Evolutionary conservation across 2,888 invertebrate genomes (phyloP), one percentile per base, ranked within the genome.

Genomic region (Euzophera pinguis): DNA sequence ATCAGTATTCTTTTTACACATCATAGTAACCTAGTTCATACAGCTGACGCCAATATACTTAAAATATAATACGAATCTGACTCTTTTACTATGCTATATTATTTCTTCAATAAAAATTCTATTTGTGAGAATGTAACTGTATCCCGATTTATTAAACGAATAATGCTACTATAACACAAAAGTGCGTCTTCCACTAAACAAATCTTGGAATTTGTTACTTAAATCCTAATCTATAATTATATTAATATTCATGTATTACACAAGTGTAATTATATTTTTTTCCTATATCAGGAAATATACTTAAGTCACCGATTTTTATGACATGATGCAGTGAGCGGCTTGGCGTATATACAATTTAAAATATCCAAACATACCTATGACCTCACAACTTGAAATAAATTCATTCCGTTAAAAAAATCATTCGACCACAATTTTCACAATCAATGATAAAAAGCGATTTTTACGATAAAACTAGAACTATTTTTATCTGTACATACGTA

Each of bases 61-160:
- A 85, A 81, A 82, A 84, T 84, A 86, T 81, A 87, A 86, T 85
- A 87, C 81, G 85, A 84, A 84, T 86, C 81, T 82, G 86, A 86
- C 88, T 88, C 80, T 82, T 78, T 74, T 67, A 65, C 78, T 83
- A 82, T 71, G 68, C 73, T 84, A 84, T 69, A 75, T 71, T 67
- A 71, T 67, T 80, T 69, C 55, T 71, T 72, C 59, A 76, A 79
- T 81, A 82, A 77, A 84, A 81, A 75, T 63, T 81, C 64, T 78
- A 81, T 84, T 73, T 81, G 82, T 75, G 79, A 81, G 74, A 77
- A 82, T 80, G 78, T 74, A 72, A 64, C 59, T 62, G 65, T 69
- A 72, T 71, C 71, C 71, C 69, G 69, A 74, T 78, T 76, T 74
- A 73, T 72, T 73, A 77, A 79, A 77, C 58, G 67, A 78, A 77